phyloP scores from a whole-genome alignment of 2,888 invertebrate genomes.

The Synergus japonicus region DNA sequence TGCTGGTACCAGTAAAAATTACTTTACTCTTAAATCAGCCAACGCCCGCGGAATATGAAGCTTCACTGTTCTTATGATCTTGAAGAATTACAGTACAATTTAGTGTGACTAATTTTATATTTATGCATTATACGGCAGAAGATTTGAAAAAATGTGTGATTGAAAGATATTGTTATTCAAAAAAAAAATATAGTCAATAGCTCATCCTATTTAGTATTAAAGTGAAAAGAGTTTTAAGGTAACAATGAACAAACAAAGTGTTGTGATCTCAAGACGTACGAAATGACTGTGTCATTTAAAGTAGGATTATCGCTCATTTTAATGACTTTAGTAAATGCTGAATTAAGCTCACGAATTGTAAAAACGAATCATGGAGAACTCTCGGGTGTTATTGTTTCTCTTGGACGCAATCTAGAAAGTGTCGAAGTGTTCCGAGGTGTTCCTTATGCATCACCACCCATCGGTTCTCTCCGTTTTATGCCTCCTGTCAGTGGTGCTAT shows the following conservation, averaged over 20 bases:
- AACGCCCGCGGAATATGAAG: background rate
- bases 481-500: constrained; percentile 96
- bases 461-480: constrained; percentile 95
- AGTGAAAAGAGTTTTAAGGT: background rate
- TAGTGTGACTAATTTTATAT: background rate
- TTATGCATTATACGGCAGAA: background rate
- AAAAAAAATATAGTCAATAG: background rate
- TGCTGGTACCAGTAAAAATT: background rate
- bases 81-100: background rate
- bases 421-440: constrained; percentile 96
- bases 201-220: background rate
- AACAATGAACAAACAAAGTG: constrained; percentile 8
- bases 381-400: constrained; percentile 90
- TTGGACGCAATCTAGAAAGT: constrained; percentile 88
- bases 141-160: background rate
- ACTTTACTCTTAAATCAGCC: background rate
- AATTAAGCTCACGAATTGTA: constrained; percentile 88
- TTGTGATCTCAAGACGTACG: background rate
- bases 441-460: constrained; percentile 95
- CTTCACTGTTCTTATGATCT: background rate
- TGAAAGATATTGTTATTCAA: background rate
- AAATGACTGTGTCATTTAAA: constrained; percentile 12
- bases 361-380: constrained; percentile 93
- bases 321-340: constrained; percentile 43
- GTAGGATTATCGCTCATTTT: constrained; percentile 23